Percentiles rank a stretch among this genome's conserved stretches.
Evolutionary conservation across 2,888 invertebrate species (phyloP).

Genomic region (Caenorhabditis sinica): DNA sequence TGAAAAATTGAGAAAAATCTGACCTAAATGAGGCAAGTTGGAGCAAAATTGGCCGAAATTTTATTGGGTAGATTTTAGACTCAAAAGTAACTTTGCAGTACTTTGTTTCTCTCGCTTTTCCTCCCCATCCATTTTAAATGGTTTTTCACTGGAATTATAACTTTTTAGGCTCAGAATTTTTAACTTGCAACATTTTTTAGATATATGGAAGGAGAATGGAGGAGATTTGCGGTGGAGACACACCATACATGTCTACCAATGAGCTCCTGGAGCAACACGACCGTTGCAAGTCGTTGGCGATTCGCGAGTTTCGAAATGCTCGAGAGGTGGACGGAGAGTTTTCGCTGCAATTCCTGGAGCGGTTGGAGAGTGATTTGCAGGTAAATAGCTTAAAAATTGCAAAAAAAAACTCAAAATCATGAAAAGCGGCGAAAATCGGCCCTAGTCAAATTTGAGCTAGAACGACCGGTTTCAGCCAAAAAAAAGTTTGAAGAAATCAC

Average conservation of each 20-base stretch:
- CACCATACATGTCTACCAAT: conserved; percentile 93
- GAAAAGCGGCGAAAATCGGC: background rate
- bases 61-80: no score
- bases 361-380: conserved; percentile 88
- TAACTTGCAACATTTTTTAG: no score
- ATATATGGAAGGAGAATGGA: conserved; percentile 94
- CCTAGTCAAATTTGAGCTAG: background rate
- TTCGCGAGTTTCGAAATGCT: conserved; percentile 86
- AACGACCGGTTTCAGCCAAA: no score
- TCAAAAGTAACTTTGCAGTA: no score
- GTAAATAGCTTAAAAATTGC: conserved; percentile 53
- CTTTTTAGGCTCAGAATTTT: no score
- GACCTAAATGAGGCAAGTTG: no score
- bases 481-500: no score
- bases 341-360: conserved; percentile 91
- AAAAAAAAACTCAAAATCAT: background rate
- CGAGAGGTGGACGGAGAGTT: conserved; percentile 99
- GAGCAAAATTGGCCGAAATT: no score
- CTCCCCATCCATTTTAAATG: no score
- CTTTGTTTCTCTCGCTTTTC: no score
- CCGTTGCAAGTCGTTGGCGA: conserved; percentile 78
- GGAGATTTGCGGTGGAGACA: conserved; percentile 94
- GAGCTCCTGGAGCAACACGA: conserved; percentile 92
- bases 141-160: no score
- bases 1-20: no score